phyloP scores from a whole-genome alignment of 2,888 invertebrate genomes.

The Tenthredo distinguenda region DNA sequence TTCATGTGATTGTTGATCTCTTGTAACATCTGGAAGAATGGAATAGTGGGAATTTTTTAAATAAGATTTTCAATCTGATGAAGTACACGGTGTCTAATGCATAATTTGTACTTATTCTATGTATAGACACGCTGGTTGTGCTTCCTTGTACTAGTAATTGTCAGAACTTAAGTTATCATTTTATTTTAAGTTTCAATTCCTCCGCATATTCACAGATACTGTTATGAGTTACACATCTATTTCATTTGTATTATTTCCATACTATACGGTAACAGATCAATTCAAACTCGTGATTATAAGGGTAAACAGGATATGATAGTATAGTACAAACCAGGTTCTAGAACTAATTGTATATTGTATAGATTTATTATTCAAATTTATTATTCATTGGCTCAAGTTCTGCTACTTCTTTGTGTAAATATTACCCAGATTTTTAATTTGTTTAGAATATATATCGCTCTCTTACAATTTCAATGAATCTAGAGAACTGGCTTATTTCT shows the following conservation, averaged over 20 bases:
- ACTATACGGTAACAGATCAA: not conserved
- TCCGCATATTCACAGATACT: constrained; percentile 11
- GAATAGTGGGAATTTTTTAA: not conserved
- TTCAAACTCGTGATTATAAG: constrained; percentile 3
- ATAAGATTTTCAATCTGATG: not conserved
- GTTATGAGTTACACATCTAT: not conserved
- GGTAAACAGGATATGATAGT: constrained; percentile 25
- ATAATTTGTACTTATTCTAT: constrained; percentile 58
- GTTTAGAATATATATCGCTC: not conserved
- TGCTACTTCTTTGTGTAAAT: not conserved
- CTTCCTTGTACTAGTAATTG: constrained; percentile 58
- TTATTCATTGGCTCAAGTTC: constrained; percentile 1
- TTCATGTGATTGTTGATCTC: constrained; percentile 45
- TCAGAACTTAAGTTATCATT: constrained; percentile 31
- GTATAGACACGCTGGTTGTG: constrained; percentile 60
- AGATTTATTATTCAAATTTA: constrained; percentile 29
- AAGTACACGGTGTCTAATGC: constrained; percentile 56
- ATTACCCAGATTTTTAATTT: not conserved
- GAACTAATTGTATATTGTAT: not conserved
- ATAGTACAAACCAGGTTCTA: constrained; percentile 50
- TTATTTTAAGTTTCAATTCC: constrained; percentile 26
- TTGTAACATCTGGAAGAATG: not conserved
- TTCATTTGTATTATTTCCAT: constrained; percentile 26
- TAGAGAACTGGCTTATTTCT: not conserved
- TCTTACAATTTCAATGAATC: not conserved